These are phyloP conservation scores for Melanocharis versteri DNA, from an alignment of 2,113 vertebrate genomes.

Conservation along the genomic window DNA sequence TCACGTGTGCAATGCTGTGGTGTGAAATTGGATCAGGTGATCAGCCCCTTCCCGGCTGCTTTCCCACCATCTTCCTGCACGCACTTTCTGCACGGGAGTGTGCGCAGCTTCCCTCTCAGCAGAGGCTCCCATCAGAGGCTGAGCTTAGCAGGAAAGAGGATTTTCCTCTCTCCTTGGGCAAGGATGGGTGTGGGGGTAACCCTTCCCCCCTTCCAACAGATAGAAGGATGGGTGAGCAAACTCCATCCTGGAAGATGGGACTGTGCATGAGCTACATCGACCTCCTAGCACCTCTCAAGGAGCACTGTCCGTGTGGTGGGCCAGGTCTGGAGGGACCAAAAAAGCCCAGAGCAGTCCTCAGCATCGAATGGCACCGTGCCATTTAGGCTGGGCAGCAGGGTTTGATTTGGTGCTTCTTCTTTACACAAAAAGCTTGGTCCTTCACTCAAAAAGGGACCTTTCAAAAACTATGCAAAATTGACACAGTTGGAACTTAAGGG, in stretches of 20 bases:
- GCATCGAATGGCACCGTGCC: rapidly evolving
- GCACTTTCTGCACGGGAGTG: neutral
- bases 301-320: too few species aligned
- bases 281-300: neutral
- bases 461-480: neutral
- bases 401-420: neutral
- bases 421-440: neutral
- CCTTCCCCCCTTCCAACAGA: neutral
- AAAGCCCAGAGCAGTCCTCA: neutral
- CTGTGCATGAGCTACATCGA: rapidly evolving
- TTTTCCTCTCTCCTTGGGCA: neutral
- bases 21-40: rapidly evolving
- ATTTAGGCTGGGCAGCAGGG: neutral
- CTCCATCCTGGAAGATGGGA: neutral
- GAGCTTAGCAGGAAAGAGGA: neutral
- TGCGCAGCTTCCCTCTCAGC: neutral
- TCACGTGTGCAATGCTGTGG: neutral
- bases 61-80: neutral
- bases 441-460: neutral
- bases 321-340: neutral
- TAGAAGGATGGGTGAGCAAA: neutral
- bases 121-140: neutral
- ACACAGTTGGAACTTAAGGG: neutral
- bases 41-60: neutral
- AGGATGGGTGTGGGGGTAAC: neutral